A percentile compares a stretch with the other conserved stretches of the same genome.
Evolutionary conservation across 2,797 vertebrate genomes (phyloP).

Genomic region (Pseudocheirus occidentalis): DNA sequence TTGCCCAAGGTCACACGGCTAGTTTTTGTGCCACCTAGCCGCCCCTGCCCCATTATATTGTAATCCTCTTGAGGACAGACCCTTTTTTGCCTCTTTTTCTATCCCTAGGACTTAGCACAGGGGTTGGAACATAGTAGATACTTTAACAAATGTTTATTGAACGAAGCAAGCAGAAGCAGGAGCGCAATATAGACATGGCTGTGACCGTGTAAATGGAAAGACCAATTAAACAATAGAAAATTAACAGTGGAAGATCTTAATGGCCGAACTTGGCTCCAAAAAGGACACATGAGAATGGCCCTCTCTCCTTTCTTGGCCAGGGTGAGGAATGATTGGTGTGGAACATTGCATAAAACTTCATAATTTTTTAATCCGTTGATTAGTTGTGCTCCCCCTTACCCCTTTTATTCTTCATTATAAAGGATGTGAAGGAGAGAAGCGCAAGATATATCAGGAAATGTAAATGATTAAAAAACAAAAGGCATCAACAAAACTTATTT

Average conservation of each 20-base stretch:
- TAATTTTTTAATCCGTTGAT: not conserved
- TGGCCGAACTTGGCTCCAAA: not conserved
- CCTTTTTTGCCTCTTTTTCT: not conserved
- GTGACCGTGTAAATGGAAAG: not conserved
- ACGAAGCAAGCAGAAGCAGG: not conserved
- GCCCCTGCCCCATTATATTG: not conserved
- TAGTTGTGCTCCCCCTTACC: not conserved
- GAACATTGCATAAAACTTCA: not conserved
- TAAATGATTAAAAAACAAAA: not conserved
- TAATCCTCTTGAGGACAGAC: not conserved
- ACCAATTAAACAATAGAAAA: not conserved
- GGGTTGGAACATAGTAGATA: not conserved
- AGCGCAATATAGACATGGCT: not conserved
- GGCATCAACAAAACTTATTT: constrained; percentile 49
- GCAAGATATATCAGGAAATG: not conserved
- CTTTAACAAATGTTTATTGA: not conserved
- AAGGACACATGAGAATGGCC: not conserved
- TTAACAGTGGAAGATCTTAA: not conserved
- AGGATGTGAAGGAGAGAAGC: not conserved
- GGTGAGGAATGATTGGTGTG: too few relatives aligned
- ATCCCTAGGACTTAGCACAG: not conserved
- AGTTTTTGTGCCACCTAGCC: too few relatives aligned
- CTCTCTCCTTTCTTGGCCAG: not conserved
- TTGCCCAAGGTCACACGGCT: too few relatives aligned
- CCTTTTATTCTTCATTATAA: not conserved